A percentile compares a stretch with the other conserved stretches of the same genome.
Evolutionary conservation across 2,113 vertebrate species (phyloP).

Genomic region (Solenodon paradoxus): DNA sequence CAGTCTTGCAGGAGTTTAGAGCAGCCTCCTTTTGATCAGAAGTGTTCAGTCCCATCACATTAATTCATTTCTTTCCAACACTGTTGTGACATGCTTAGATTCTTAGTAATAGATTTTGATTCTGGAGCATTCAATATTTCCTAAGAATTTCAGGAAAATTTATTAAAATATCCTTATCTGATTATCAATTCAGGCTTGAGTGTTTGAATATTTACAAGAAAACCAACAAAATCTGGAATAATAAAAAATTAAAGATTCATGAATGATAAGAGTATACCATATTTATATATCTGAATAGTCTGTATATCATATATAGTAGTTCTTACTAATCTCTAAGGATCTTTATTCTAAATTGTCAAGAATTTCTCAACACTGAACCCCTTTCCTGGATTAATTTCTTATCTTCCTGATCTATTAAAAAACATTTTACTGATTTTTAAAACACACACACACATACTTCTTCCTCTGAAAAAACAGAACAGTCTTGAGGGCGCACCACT

Average conservation of each 20-base stretch:
- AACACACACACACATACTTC: not conserved
- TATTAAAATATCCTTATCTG: not conserved
- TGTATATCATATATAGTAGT: not conserved
- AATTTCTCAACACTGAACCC: not conserved
- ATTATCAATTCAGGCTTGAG: not conserved
- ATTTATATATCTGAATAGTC: not conserved
- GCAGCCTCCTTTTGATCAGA: not conserved
- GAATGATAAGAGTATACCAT: not conserved
- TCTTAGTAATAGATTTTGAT: conserved; percentile 14
- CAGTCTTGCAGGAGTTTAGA: not conserved
- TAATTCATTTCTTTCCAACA: not conserved
- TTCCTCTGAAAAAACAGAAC: too few relatives aligned
- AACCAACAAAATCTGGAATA: not conserved
- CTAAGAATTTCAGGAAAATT: not conserved
- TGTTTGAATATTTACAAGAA: not conserved
- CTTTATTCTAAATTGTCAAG: not conserved
- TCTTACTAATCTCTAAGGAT: not conserved
- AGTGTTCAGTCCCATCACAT: not conserved
- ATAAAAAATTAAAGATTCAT: not conserved
- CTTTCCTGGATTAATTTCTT: not conserved
- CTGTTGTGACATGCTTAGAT: not conserved
- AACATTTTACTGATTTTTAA: not conserved
- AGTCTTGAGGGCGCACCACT: too few relatives aligned
- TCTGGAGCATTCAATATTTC: not conserved
- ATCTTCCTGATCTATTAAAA: not conserved